Evolutionary conservation across 1,140 invertebrate species (phyloP), one percentile per base, ranked within the genome.

Genomic region (Ceratosolen solmsi): DNA sequence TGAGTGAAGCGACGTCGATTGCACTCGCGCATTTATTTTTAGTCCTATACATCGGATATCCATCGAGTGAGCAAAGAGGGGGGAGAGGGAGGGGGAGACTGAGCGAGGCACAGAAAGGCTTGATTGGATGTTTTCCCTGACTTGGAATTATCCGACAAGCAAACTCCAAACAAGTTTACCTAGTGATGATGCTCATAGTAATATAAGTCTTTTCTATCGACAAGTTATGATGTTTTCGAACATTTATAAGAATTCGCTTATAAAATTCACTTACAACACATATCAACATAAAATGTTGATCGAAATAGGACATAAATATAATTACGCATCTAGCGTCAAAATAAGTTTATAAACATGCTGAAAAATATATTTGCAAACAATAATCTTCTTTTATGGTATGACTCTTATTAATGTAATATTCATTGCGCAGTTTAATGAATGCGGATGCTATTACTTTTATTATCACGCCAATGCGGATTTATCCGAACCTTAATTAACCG

Each of bases 101-200:
- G 60, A 68, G 36, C 2, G 54, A 80, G 38, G 33, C n/a, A n/a
- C 25, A 58, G 65, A 65, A 56, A 56, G 8, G 73, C 80, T 77
- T 77, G 73, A 82, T 76, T 82, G 80, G 80, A 82, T 74, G 80
- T 77, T 82, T 82, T 82, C 65, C 80, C 80, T 54, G 73, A 54
- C 73, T 60, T 75, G 73, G 54, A 75, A 75, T 75, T 58, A 75
- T 58, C 73, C 73, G 51, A 41, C 73, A 60, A 58, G 72, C 46
- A 3, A 56, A 36, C 33, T 68, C 36, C 13, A 15, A 58, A 7
- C 41, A 20, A 54, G 51, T 75, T 56, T 56, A 75, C 22, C 54
- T 54, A 38, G 63, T 38, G 63, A 38, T 68, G 63, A 68, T 68
- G 30, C 63, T 7, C 20, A 68, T 68, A 25, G 33, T 33, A 68